phyloP scores from a whole-genome alignment of 2,797 vertebrate species.

The Platyrinchus mystaceus region DNA sequence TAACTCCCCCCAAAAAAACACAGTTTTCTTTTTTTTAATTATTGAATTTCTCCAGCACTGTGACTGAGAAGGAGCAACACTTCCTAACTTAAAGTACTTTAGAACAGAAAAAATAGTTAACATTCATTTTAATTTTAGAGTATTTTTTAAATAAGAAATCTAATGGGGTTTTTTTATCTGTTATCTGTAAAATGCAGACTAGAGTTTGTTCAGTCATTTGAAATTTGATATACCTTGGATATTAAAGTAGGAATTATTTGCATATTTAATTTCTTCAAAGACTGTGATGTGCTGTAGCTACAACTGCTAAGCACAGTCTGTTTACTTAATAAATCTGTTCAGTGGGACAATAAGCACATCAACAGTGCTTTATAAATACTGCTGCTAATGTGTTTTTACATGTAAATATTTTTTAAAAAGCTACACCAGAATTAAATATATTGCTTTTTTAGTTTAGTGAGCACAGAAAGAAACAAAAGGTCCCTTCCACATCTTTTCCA shows the following conservation, averaged over 20 bases:
- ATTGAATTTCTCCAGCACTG: background rate
- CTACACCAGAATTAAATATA: background rate
- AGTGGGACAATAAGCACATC: background rate
- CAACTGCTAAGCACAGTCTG: background rate
- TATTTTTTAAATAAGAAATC: background rate
- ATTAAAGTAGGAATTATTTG: background rate
- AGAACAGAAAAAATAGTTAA: background rate
- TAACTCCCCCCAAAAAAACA: background rate
- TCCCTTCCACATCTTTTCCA: background rate
- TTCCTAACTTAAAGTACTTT: background rate
- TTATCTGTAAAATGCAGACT: background rate
- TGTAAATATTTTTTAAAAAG: background rate
- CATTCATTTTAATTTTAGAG: background rate
- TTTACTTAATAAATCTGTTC: background rate
- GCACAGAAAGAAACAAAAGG: background rate
- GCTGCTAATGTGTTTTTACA: background rate
- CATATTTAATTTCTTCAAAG: background rate
- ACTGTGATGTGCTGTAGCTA: background rate
- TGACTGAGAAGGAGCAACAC: background rate
- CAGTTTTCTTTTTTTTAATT: background rate
- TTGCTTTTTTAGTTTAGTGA: background rate
- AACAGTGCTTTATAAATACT: background rate
- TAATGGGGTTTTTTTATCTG: background rate
- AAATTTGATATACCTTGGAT: background rate
- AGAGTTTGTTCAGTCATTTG: background rate